Evolutionary conservation across 2,888 invertebrate genomes (phyloP), one percentile per base, ranked within the genome.

Genomic region (Andrena minutula): DNA sequence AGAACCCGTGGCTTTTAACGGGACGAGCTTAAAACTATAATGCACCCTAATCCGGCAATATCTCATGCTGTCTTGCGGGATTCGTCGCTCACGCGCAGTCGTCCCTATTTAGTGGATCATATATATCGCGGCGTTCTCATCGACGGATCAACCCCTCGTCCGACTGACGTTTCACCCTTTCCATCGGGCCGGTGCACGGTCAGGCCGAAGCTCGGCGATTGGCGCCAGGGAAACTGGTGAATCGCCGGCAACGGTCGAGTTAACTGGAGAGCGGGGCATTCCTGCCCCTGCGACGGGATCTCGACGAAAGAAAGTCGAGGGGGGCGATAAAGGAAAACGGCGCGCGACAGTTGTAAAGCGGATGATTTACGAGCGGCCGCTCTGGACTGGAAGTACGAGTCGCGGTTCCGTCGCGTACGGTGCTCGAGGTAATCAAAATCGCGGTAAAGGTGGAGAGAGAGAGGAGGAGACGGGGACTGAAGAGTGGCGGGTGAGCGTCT

Each of bases 21-120:
- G 83, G 86, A 88, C 87, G 85, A 88, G 91, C 92, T 92, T 92
- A 92, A 92, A 93, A 92, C 92, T 92, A 90, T 92, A 92, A 93
- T 90, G 88, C 90, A 74, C 88, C 90, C 91, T 92, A 91, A 92
- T 92, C 90, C 88, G 75, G 91, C 90, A 92, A 93, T 93, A 93
- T 91, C 90, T 92, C 92, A 90, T 90, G 86, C 90, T 91, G 92
- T 92, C 92, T 92, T 92, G 90, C 87, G 90, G 91, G 92, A 91
- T 92, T 92, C 91, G 87, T 91, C 90, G 89, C 88, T 92, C 91
- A 89, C 86, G 86, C 90, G 86, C 86, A 88, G 82, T 86, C 89
- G 85, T 91, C 90, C 91, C 92, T 92, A 89, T 92, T 93, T 90
- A 91, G 87, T 86, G 85, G 89, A 92, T 92, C 90, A 90, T 90